A percentile compares a stretch with the other conserved stretches of the same genome.
These are phyloP conservation scores for Nibea albiflora DNA, from an alignment of 2,113 vertebrate genomes.

Conservation along the genomic window DNA sequence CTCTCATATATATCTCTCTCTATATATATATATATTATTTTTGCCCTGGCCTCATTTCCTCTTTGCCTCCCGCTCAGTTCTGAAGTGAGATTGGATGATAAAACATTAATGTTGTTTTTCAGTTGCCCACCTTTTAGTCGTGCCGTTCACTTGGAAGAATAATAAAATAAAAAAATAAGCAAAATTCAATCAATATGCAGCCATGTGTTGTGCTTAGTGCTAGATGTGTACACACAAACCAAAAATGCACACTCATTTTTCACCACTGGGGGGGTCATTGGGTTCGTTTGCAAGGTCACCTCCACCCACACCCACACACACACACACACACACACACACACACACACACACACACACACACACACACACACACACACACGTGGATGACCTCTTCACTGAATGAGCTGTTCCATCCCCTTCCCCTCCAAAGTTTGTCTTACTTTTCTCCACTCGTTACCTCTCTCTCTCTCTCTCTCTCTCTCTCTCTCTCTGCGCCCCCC, in stretches of 20 bases:
- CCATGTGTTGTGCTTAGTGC: constrained; percentile 54
- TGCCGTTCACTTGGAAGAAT: constrained; percentile 55
- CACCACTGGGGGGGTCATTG: constrained; percentile 16
- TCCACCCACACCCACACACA: no score
- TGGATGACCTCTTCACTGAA: constrained; percentile 10
- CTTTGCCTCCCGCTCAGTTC: constrained; percentile 47
- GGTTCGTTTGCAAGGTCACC: constrained; percentile 46
- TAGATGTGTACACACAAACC: background rate
- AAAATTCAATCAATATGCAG: constrained; percentile 68
- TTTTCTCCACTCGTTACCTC: background rate
- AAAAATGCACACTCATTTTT: constrained; percentile 13
- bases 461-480: background rate
- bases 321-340: background rate
- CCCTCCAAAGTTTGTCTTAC: constrained; percentile 21
- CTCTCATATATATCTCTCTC: background rate
- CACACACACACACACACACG: background rate
- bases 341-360: background rate
- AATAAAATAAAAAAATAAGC: constrained; percentile 28
- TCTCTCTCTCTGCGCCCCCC: no score
- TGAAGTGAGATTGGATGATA: constrained; percentile 76
- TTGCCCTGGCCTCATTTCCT: constrained; percentile 45
- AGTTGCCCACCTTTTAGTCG: constrained; percentile 71
- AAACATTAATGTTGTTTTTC: constrained; percentile 84
- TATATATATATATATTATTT: background rate
- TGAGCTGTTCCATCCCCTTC: constrained; percentile 5